Percentiles rank a stretch among this genome's conserved stretches.
phyloP scores from a whole-genome alignment of 2,797 vertebrate genomes.

The Picus viridis region DNA sequence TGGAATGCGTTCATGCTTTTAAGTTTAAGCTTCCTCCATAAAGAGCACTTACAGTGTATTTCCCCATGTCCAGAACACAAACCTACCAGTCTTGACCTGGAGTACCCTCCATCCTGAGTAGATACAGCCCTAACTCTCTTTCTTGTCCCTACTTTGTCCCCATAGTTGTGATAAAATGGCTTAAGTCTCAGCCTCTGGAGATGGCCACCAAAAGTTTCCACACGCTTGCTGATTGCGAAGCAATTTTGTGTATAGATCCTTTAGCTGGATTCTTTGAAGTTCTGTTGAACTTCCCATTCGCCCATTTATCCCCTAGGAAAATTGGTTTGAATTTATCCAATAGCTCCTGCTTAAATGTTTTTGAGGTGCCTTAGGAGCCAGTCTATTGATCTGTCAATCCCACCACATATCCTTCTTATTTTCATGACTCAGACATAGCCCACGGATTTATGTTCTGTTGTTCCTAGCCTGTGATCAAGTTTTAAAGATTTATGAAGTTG shows the following conservation, averaged over 20 bases:
- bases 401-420: background rate
- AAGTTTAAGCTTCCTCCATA: background rate
- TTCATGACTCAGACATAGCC: background rate
- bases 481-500: background rate
- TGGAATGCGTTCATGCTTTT: background rate
- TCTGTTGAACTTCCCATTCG: background rate
- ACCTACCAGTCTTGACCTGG: background rate
- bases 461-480: background rate
- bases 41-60: background rate
- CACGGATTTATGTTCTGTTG: background rate
- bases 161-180: background rate
- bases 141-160: background rate
- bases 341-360: background rate
- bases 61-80: background rate
- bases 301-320: background rate
- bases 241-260: background rate
- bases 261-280: background rate
- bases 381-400: background rate
- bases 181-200: background rate
- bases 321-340: background rate
- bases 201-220: background rate
- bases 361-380: background rate
- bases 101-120: background rate
- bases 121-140: background rate
- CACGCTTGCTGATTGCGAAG: background rate